These are phyloP conservation scores for Nothobranchius kuhntae DNA, from an alignment of 2,113 vertebrate genomes.

Conservation along the genomic window DNA sequence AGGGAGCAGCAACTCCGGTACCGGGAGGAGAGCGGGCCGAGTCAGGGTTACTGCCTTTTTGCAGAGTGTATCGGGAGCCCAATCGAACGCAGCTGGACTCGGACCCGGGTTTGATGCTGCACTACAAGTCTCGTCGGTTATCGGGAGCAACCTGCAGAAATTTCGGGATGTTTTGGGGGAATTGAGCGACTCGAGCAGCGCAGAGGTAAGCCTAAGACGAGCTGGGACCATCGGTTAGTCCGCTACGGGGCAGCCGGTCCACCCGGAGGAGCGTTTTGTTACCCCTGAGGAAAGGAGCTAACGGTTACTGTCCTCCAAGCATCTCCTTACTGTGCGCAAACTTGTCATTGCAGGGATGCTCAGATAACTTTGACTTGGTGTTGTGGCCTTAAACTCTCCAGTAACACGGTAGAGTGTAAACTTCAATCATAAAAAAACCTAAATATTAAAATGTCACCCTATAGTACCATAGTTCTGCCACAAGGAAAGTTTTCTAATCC, in stretches of 20 bases:
- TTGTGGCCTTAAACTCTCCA: slow-evolving; percentile 49
- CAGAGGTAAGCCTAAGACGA: slow-evolving; percentile 83
- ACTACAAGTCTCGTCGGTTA: slow-evolving; percentile 92
- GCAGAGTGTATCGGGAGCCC: slow-evolving; percentile 77
- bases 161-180: slow-evolving; percentile 96
- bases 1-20: slow-evolving; percentile 89
- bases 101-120: slow-evolving; percentile 94
- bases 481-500: slow-evolving; percentile 61
- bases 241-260: slow-evolving; percentile 8
- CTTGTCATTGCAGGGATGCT: slow-evolving; percentile 73
- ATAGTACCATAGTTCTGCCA: not conserved
- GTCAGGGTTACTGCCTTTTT: slow-evolving; percentile 85
- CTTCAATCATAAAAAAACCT: slow-evolving; percentile 3
- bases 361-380: slow-evolving; percentile 61
- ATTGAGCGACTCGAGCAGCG: slow-evolving; percentile 90
- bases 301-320: slow-evolving; percentile 38
- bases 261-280: slow-evolving; percentile 5
- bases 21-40: slow-evolving; percentile 91
- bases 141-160: slow-evolving; percentile 95
- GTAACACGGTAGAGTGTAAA: not conserved
- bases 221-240: slow-evolving; percentile 10
- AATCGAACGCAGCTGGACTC: slow-evolving; percentile 78
- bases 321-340: slow-evolving; percentile 48
- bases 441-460: not conserved
- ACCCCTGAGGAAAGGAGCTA: slow-evolving; percentile 24